Evolutionary conservation across 2,888 invertebrate species (phyloP).

Genomic region (Cryptus armator): DNA sequence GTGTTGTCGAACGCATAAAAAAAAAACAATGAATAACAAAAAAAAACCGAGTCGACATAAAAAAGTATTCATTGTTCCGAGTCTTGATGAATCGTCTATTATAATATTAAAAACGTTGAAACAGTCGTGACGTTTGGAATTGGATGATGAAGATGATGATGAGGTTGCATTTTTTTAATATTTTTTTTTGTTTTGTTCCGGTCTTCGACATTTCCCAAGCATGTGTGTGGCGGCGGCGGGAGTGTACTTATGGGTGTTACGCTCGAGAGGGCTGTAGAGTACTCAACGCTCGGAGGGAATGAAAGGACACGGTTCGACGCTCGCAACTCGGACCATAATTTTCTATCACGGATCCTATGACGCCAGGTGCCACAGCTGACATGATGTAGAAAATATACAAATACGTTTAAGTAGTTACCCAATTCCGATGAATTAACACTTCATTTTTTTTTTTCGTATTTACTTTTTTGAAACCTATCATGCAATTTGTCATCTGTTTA

Average conservation of each 20-base stretch:
- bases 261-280: slow-evolving; percentile 45
- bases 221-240: slow-evolving; percentile 46
- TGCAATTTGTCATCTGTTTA: background rate
- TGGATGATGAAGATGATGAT: slow-evolving; percentile 50
- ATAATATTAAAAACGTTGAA: slow-evolving; percentile 58
- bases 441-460: background rate
- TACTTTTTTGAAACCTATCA: background rate
- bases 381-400: background rate
- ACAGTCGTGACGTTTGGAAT: slow-evolving; percentile 50
- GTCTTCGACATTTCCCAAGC: slow-evolving; percentile 40
- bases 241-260: slow-evolving; percentile 47
- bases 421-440: background rate
- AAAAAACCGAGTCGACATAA: slow-evolving; percentile 11
- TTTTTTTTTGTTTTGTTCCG: slow-evolving; percentile 2
- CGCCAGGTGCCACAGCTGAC: slow-evolving; percentile 39
- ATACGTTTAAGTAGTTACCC: background rate
- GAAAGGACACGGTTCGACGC: slow-evolving; percentile 33
- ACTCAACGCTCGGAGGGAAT: slow-evolving; percentile 1
- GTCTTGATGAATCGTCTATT: slow-evolving; percentile 37
- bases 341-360: slow-evolving; percentile 42
- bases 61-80: slow-evolving; percentile 59
- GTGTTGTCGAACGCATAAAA: slow-evolving; percentile 48
- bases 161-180: slow-evolving; percentile 49
- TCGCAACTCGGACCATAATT: slow-evolving; percentile 47
- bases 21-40: background rate